Evolutionary conservation across 2,797 vertebrate species (phyloP).

Genomic region (Pitangus sulphuratus): DNA sequence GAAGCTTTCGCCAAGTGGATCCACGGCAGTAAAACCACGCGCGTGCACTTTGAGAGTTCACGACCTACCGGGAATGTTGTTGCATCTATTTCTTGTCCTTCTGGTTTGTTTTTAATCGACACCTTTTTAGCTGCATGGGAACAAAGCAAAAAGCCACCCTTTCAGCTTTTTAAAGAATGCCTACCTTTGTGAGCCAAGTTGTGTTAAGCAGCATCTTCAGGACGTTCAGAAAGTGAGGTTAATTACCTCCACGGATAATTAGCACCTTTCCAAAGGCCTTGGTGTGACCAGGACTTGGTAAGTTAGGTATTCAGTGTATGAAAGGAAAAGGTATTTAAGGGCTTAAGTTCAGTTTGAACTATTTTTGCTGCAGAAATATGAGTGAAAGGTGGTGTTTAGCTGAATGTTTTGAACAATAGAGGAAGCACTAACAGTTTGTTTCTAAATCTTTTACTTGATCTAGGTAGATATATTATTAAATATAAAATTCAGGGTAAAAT

Average conservation of each 20-base stretch:
- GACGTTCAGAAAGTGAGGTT: background rate
- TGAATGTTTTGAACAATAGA: background rate
- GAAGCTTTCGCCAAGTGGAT: conserved; percentile 4
- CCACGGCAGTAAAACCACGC: background rate
- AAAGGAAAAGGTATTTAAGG: conserved; percentile 68
- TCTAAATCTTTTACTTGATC: conserved; percentile 51
- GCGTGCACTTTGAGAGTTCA: background rate
- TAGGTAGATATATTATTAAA: conserved; percentile 50
- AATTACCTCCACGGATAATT: conserved; percentile 30
- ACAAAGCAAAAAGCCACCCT: conserved; percentile 35
- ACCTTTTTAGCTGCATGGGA: conserved; percentile 65
- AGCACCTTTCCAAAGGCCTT: background rate
- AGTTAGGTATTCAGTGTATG: background rate
- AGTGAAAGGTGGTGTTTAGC: background rate
- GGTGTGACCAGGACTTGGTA: background rate
- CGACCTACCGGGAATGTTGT: background rate
- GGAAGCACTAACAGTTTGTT: conserved; percentile 49
- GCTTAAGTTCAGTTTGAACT: conserved; percentile 64
- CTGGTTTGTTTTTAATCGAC: conserved; percentile 39
- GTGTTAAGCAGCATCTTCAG: background rate
- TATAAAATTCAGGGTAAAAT: conserved; percentile 75
- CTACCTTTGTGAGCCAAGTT: conserved; percentile 10
- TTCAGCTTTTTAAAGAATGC: conserved; percentile 37
- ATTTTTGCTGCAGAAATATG: background rate
- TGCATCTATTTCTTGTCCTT: conserved; percentile 30